Conservation (phyloP, 2,888 invertebrate species). For the Argyresthia goedartella region DNA sequence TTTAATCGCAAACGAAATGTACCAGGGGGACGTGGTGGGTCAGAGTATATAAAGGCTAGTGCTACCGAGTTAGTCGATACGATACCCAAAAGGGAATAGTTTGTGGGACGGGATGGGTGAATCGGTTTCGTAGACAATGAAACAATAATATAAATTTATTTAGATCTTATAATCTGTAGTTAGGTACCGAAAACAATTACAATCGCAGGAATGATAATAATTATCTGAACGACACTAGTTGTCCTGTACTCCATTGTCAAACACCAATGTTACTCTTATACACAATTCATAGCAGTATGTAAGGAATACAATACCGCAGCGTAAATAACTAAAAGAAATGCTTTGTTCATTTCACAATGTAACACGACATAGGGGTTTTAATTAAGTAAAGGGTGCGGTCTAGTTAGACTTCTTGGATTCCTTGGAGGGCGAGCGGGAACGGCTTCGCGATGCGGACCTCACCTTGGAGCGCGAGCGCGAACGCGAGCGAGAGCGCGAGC, state of each 20-base stretch:
- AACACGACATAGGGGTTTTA: neutral
- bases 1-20: too few relatives aligned
- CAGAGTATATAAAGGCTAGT: too few relatives aligned
- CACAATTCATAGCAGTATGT: neutral
- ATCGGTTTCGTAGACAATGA: neutral
- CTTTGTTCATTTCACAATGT: neutral
- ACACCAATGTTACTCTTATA: neutral
- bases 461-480: conserved; percentile 59
- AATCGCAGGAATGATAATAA: conserved; percentile 17
- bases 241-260: too few relatives aligned
- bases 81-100: too few relatives aligned
- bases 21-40: too few relatives aligned
- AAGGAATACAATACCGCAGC: neutral
- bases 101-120: too few relatives aligned
- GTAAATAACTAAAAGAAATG: neutral
- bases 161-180: conserved; percentile 12
- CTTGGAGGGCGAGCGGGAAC: conserved; percentile 62
- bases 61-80: too few relatives aligned
- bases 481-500: conserved; percentile 60
- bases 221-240: conserved; percentile 42
- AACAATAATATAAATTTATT: conserved; percentile 36
- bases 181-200: conserved; percentile 14
- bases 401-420: conserved; percentile 63
- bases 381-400: conserved; percentile 6
- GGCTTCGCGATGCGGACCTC: conserved; percentile 59